Percentiles rank a stretch among this genome's conserved stretches.
These are phyloP conservation scores for Eupleurogrammus muticus DNA, from an alignment of 2,797 vertebrate species.

Conservation along the genomic window DNA sequence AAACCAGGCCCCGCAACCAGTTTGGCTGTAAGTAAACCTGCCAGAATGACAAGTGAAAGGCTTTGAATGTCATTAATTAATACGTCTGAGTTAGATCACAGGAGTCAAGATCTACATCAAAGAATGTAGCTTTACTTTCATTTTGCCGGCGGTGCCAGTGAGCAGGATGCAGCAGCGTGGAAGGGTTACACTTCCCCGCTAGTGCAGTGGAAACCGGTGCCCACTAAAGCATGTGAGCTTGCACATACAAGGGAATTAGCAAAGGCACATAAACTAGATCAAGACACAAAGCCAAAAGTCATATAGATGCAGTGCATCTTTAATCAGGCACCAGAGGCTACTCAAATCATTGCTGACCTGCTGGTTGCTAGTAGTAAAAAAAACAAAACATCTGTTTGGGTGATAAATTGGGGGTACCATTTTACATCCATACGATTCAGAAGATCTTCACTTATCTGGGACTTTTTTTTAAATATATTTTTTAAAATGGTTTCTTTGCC, in stretches of 20 bases:
- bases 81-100: slow-evolving; percentile 62
- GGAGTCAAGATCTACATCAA: slow-evolving; percentile 59
- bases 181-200: slow-evolving; percentile 3
- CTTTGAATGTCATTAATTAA: slow-evolving; percentile 70
- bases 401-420: slow-evolving; percentile 17
- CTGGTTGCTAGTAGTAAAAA: slow-evolving; percentile 37
- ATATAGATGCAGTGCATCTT: slow-evolving; percentile 31
- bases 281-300: slow-evolving; percentile 16
- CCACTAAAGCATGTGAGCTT: slow-evolving; percentile 16
- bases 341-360: slow-evolving; percentile 42
- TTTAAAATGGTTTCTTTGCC: slow-evolving; percentile 22
- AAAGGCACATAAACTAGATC: slow-evolving; percentile 27
- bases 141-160: slow-evolving; percentile 38
- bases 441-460: slow-evolving; percentile 37
- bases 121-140: slow-evolving; percentile 64
- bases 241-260: slow-evolving; percentile 19
- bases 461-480: slow-evolving; percentile 20
- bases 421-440: slow-evolving; percentile 38
- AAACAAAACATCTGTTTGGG: slow-evolving; percentile 54
- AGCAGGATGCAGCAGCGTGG: neutral
- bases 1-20: slow-evolving; percentile 33
- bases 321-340: slow-evolving; percentile 41
- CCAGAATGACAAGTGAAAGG: slow-evolving; percentile 48
- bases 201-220: slow-evolving; percentile 24
- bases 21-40: slow-evolving; percentile 49